A percentile compares a stretch with the other conserved stretches of the same genome.
Conservation (phyloP, 2,888 invertebrate species). For the Calliscelio sp. region DNA sequence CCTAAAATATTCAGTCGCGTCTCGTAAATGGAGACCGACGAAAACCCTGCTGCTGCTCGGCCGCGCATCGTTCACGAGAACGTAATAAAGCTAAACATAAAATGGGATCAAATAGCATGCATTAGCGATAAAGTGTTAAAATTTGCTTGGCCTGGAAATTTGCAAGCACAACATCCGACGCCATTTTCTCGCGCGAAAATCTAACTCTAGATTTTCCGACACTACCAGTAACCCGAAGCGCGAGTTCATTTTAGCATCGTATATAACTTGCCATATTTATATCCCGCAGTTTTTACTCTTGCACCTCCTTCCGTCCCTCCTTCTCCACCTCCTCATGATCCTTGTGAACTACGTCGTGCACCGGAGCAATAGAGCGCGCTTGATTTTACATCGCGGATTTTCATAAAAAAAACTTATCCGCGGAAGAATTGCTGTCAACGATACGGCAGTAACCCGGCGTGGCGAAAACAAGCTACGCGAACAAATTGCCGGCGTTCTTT, state of each 20-base stretch:
- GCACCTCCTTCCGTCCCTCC: no score
- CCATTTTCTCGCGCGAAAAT: constrained; percentile 4
- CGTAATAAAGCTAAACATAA: constrained; percentile 40
- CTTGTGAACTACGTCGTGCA: no score
- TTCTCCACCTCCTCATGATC: no score
- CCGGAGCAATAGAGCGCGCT: constrained; percentile 28
- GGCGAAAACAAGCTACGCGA: not conserved
- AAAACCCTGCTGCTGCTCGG: no score
- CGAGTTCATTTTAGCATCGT: constrained; percentile 46
- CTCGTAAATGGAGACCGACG: not conserved
- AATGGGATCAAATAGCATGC: constrained; percentile 47
- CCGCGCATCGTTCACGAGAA: constrained; percentile 3
- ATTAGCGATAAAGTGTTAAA: constrained; percentile 52
- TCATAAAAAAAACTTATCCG: constrained; percentile 39
- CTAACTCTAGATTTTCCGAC: constrained; percentile 8
- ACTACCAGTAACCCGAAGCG: not conserved
- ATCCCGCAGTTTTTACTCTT: constrained; percentile 25
- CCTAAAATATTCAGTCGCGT: not conserved
- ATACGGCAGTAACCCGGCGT: not conserved
- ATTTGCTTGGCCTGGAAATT: constrained; percentile 30
- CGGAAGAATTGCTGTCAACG: constrained; percentile 44
- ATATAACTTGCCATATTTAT: constrained; percentile 50
- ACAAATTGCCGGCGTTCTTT: constrained; percentile 13
- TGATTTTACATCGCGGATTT: constrained; percentile 33
- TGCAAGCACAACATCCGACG: no score